Evolutionary conservation across 2,888 invertebrate species (phyloP).

Genomic region (Drosophila nigricruria): DNA sequence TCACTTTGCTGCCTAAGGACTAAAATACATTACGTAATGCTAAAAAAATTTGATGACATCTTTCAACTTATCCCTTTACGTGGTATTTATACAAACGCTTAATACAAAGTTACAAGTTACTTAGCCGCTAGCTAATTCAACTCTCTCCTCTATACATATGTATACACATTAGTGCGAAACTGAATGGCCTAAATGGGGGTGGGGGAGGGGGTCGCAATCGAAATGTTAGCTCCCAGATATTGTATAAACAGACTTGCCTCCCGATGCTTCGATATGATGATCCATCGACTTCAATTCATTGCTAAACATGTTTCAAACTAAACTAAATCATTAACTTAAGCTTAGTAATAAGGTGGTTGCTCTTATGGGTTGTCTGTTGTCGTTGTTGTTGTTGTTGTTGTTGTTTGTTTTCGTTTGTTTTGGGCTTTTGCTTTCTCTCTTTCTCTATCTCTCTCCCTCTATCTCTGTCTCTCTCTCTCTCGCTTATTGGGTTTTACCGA

Average conservation of each 20-base stretch:
- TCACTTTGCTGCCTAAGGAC: conserved; percentile 24
- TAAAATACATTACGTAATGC: conserved; percentile 14
- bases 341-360: conserved; percentile 25
- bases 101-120: conserved; percentile 11
- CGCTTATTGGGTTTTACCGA: conserved; percentile 52
- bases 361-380: conserved; percentile 6
- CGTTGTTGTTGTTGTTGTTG: neutral
- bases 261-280: conserved; percentile 35
- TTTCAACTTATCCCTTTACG: neutral
- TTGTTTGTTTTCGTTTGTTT: conserved; percentile 9
- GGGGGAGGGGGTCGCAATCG: conserved; percentile 11
- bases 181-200: neutral
- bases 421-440: conserved; percentile 21
- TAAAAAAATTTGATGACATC: neutral
- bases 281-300: conserved; percentile 25
- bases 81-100: conserved; percentile 25
- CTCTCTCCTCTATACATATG: conserved; percentile 12
- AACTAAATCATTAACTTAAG: conserved; percentile 17
- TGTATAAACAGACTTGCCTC: conserved; percentile 23
- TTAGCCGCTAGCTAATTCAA: conserved; percentile 24
- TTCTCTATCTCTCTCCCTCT: neutral
- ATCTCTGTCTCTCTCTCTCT: neutral
- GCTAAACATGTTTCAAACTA: conserved; percentile 9
- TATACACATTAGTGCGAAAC: conserved; percentile 14
- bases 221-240: neutral